Conservation (phyloP, 2,797 vertebrate genomes). For the Mallotus villosus region DNA sequence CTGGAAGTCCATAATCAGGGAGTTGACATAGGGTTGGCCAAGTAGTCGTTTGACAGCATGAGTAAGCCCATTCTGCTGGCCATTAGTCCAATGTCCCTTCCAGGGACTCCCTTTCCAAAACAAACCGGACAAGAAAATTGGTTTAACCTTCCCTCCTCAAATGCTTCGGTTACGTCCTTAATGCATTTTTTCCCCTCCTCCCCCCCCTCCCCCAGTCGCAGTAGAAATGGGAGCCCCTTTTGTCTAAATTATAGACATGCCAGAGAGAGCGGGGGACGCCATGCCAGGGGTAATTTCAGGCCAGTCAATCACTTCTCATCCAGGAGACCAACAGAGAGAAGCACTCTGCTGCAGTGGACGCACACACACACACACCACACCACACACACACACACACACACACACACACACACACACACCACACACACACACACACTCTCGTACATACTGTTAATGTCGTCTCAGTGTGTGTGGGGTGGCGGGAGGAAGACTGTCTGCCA, state of each 20-base stretch:
- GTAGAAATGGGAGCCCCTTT: slow-evolving; percentile 62
- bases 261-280: slow-evolving; percentile 58
- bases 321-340: slow-evolving; percentile 44
- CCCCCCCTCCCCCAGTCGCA: slow-evolving; percentile 27
- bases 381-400: slow-evolving; percentile 36
- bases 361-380: slow-evolving; percentile 37
- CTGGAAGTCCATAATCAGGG: slow-evolving; percentile 72
- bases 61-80: slow-evolving; percentile 44
- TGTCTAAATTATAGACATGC: slow-evolving; percentile 70
- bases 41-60: slow-evolving; percentile 57
- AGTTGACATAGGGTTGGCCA: slow-evolving; percentile 50
- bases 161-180: slow-evolving; percentile 58
- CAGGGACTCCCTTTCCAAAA: slow-evolving; percentile 61
- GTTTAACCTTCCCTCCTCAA: slow-evolving; percentile 69
- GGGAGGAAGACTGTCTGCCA: not conserved
- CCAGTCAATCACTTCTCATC: slow-evolving; percentile 64
- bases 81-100: slow-evolving; percentile 53
- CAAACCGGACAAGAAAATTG: slow-evolving; percentile 72
- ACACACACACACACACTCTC: slow-evolving; percentile 27
- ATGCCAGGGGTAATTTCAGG: slow-evolving; percentile 68
- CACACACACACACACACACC: slow-evolving; percentile 38
- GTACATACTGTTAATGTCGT: slow-evolving; percentile 13
- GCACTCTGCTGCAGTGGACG: slow-evolving; percentile 19
- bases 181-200: slow-evolving; percentile 40
- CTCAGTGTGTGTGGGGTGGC: not conserved